Evolutionary conservation across 2,113 vertebrate genomes (phyloP).

Genomic region (Axis porcinus): DNA sequence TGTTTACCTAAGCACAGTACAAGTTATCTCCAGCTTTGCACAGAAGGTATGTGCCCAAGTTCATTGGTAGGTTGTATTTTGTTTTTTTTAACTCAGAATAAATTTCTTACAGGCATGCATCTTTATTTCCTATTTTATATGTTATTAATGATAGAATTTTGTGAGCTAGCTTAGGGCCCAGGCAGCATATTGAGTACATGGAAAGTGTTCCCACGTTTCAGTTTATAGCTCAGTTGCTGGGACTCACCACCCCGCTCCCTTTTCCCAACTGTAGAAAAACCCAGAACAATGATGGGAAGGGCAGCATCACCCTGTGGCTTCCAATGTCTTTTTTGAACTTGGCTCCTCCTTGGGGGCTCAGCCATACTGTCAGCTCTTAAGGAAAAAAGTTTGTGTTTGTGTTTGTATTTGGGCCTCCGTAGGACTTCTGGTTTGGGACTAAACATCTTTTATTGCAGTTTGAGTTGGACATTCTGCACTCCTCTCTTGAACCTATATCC

Average conservation of each 20-base stretch:
- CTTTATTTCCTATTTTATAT: background rate
- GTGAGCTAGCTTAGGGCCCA: background rate
- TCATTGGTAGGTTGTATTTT: background rate
- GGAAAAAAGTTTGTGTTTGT: background rate
- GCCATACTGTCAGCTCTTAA: background rate
- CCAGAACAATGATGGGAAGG: background rate
- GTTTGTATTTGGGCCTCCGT: background rate
- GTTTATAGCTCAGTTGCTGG: background rate
- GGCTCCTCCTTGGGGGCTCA: background rate
- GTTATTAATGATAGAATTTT: background rate
- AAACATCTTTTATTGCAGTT: background rate
- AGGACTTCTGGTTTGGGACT: background rate
- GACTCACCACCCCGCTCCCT: background rate
- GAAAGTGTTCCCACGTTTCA: background rate
- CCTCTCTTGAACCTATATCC: background rate
- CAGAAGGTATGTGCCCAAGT: conserved; percentile 8
- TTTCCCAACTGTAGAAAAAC: background rate
- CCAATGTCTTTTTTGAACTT: background rate
- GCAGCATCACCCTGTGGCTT: background rate
- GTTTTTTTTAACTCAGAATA: background rate
- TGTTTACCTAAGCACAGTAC: conserved; percentile 21
- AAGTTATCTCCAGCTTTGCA: conserved; percentile 13
- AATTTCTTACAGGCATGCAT: background rate
- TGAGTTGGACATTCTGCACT: background rate
- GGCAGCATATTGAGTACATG: background rate